Evolutionary conservation across 2,113 vertebrate genomes (phyloP).

Genomic region (Diglossa brunneiventris): DNA sequence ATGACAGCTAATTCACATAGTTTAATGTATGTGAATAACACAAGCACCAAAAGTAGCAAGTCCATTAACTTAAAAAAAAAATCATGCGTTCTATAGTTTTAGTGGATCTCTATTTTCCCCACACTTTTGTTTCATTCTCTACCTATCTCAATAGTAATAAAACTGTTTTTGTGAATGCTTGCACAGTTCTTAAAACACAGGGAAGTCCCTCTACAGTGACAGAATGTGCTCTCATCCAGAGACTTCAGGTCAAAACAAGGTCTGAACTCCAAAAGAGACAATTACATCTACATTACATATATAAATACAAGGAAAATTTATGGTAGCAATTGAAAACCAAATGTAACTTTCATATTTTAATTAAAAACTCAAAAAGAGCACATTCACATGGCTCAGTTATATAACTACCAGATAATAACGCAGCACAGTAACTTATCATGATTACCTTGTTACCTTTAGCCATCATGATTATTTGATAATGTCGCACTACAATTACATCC

Average conservation of each 20-base stretch:
- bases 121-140: not conserved
- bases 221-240: not conserved
- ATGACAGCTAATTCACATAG: not conserved
- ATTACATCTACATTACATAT: not conserved
- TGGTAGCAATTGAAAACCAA: not conserved
- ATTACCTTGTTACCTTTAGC: not conserved
- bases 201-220: not conserved
- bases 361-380: not conserved
- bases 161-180: not conserved
- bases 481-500: not conserved
- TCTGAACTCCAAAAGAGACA: not conserved
- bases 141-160: not conserved
- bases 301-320: not conserved
- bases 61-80: not conserved
- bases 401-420: not conserved
- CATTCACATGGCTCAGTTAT: not conserved
- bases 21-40: not conserved
- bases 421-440: not conserved
- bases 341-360: not conserved
- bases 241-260: not conserved
- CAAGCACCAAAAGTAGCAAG: not conserved
- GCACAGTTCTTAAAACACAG: not conserved
- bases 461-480: not conserved
- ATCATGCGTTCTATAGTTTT: not conserved
- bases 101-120: not conserved